Percentiles rank a stretch among this genome's conserved stretches.
These are phyloP conservation scores for Muscicapa comitata DNA, from an alignment of 2,797 vertebrate genomes.

Conservation along the genomic window DNA sequence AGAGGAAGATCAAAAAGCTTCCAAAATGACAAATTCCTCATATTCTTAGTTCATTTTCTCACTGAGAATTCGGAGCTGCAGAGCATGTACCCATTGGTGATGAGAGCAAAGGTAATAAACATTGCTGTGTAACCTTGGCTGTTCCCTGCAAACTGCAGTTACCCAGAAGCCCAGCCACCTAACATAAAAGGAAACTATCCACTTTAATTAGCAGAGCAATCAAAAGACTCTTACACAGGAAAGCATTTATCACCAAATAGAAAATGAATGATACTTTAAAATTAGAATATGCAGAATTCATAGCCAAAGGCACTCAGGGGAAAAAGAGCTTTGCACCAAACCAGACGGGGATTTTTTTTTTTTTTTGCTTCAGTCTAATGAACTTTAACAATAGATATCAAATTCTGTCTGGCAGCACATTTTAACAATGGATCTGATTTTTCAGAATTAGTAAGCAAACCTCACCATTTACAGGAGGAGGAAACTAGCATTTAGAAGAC, in stretches of 20 bases:
- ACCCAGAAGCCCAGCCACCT: slow-evolving; percentile 49
- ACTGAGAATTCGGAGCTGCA: not conserved
- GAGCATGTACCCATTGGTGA: not conserved
- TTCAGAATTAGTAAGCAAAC: not conserved
- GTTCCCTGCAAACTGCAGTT: slow-evolving; percentile 40
- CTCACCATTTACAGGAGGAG: not conserved
- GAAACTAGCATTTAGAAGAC: not conserved
- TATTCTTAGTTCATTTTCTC: not conserved
- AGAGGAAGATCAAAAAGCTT: not conserved
- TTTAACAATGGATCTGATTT: slow-evolving; percentile 37
- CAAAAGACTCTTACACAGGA: slow-evolving; percentile 54
- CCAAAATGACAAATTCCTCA: not conserved
- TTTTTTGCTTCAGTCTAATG: slow-evolving; percentile 61
- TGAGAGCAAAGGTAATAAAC: slow-evolving; percentile 38
- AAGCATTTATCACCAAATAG: slow-evolving; percentile 65
- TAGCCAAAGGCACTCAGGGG: slow-evolving; percentile 59
- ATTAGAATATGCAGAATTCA: slow-evolving; percentile 66
- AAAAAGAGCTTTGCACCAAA: slow-evolving; percentile 58
- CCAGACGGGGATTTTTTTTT: slow-evolving; percentile 41
- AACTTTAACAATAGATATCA: slow-evolving; percentile 57
- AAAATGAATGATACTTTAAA: slow-evolving; percentile 65
- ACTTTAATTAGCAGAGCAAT: slow-evolving; percentile 66
- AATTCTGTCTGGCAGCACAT: slow-evolving; percentile 55
- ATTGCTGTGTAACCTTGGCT: slow-evolving; percentile 21
- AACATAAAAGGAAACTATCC: slow-evolving; percentile 59